Conservation (phyloP, 2,113 vertebrate species). For the Sorex araneus region DNA sequence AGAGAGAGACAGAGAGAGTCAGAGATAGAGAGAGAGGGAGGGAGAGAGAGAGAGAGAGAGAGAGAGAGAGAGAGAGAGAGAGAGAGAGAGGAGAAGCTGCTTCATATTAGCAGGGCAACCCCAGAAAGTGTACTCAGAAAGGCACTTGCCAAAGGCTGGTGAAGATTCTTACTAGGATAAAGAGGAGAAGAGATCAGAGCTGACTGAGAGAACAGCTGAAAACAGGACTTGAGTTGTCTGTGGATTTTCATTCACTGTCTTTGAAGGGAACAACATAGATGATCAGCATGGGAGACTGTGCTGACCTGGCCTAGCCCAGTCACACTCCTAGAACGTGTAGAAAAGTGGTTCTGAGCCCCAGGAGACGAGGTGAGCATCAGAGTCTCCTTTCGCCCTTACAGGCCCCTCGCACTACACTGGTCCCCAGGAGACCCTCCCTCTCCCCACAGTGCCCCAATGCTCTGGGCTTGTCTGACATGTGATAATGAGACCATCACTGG, state of each 20-base stretch:
- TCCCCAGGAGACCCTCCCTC: not conserved
- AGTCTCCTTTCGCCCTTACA: not conserved
- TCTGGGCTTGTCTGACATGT: not conserved
- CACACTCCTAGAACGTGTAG: not conserved
- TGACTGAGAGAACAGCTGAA: not conserved
- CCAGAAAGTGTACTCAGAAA: not conserved
- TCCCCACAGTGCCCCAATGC: not conserved
- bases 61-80: too few relatives aligned
- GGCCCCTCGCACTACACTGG: accelerated
- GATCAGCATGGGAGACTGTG: not conserved
- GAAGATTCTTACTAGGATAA: not conserved
- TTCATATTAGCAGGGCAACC: too few relatives aligned
- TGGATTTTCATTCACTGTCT: not conserved
- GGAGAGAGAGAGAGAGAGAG: too few relatives aligned
- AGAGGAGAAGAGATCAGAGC: not conserved
- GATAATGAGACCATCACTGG: not conserved
- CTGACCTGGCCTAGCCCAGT: not conserved
- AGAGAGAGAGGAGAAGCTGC: too few relatives aligned
- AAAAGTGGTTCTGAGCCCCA: not conserved
- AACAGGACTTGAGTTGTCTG: not conserved
- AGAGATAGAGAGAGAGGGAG: too few relatives aligned
- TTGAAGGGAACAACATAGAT: not conserved
- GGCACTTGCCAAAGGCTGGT: not conserved
- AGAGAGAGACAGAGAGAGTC: too few relatives aligned
- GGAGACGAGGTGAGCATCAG: not conserved